Base-by-base conservation (phyloP, 2,113 vertebrate species). In the Cettia cetti region DNA sequence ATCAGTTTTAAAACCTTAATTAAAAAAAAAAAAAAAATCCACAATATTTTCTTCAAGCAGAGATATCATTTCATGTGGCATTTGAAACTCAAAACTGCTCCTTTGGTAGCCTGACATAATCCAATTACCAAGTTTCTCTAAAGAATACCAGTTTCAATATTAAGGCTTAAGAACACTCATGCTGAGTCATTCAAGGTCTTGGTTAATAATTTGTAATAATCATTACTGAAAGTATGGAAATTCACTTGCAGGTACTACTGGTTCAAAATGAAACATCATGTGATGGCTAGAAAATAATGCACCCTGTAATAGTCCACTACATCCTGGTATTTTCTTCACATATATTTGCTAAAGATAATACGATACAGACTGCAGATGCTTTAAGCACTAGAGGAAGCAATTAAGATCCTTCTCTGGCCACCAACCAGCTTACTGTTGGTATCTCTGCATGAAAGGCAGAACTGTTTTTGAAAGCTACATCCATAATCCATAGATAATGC, bases 301-400 rank as follows among this genome's bases (percentile, higher is more conserved):
- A 1, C 40, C 82, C 50, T 68, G 8, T 47, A 63, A 66, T 22
- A 89, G 77, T 45, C 9, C 31, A 53, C 40, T 60, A 37, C 31
- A 59, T 33, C 14, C 40, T 66, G 52, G 18, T 37, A 57, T 28
- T 71, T 86, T 49, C 39, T 63, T 49, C 35, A 44, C 16, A 63
- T 52, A 18, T 53, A 63, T n/a, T 89, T 70, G 30, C n/a, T 86
- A 44, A 81, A 80, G 66, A 88, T 52, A 79, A 39, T 23, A 64
- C 1, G 13, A 70, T 40, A 64, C n/a, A 90, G 44, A 56, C 15
- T 78, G 44, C 54, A 86, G 76, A 76, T 71, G 49, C 54, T 89
- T 85, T 82, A 89, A 87, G 80, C 44, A 40, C 31, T 39, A 88
- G 12, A 92, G 59, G 60, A 89, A 96, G 52, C 31, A 92, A 94